These are phyloP conservation scores for Bambusicola thoracicus DNA, from an alignment of 2,113 vertebrate genomes.

Conservation along the genomic window DNA sequence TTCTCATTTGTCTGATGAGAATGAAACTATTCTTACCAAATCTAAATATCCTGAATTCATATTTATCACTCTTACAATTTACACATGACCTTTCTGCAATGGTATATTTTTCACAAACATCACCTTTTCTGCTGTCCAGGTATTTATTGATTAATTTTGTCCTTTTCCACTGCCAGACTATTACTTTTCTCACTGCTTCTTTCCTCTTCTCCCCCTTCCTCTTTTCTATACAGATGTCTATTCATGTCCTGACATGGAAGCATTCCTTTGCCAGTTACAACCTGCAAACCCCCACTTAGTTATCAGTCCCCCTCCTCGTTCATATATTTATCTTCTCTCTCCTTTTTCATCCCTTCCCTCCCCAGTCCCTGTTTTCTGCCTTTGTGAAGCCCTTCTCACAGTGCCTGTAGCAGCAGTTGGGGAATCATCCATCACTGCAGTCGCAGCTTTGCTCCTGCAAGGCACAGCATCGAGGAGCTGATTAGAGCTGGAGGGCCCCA, in stretches of 20 bases:
- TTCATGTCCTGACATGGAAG: rapidly evolving
- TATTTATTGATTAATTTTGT: background rate
- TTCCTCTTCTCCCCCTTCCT: background rate
- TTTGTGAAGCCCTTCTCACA: background rate
- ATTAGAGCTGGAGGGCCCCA: background rate
- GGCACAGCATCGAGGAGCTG: background rate
- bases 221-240: background rate
- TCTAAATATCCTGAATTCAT: background rate
- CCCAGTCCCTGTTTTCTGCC: background rate
- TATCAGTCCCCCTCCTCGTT: background rate
- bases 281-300: background rate
- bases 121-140: background rate
- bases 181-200: background rate
- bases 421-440: background rate
- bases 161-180: background rate
- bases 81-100: background rate
- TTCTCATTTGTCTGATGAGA: background rate
- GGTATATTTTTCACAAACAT: background rate
- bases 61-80: background rate
- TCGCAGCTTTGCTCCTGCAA: background rate
- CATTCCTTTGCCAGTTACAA: background rate
- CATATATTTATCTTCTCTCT: background rate
- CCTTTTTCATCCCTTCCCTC: background rate
- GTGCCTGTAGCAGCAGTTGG: background rate
- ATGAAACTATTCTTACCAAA: background rate